These are phyloP conservation scores for Neotoxoptera formosana DNA, from an alignment of 1,140 invertebrate species.

Conservation along the genomic window DNA sequence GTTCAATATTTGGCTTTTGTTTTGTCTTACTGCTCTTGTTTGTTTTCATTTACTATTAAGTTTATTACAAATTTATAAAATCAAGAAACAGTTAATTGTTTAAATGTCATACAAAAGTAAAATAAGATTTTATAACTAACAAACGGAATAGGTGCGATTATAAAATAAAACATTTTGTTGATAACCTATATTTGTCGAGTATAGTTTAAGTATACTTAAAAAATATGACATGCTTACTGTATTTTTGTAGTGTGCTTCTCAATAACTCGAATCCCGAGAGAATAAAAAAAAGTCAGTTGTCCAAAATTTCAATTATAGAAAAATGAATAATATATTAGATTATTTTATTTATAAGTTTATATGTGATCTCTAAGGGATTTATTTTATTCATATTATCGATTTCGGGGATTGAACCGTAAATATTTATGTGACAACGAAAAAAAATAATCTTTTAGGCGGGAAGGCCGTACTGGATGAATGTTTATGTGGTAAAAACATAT, in stretches of 20 bases:
- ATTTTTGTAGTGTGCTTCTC: background rate
- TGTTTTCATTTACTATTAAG: background rate
- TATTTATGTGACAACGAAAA: background rate
- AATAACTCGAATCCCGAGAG: background rate
- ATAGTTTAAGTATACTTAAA: background rate
- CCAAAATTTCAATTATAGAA: slow-evolving; percentile 13
- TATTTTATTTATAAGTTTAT: slow-evolving; percentile 2
- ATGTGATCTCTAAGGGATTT: background rate
- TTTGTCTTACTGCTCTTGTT: background rate
- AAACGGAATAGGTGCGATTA: background rate
- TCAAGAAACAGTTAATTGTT: background rate
- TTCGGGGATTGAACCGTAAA: background rate
- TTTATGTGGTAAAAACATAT: background rate
- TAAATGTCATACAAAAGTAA: background rate
- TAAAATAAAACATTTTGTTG: background rate
- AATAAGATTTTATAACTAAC: background rate
- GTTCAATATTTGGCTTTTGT: background rate
- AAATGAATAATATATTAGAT: slow-evolving; percentile 7
- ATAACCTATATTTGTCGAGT: background rate
- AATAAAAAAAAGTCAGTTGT: background rate
- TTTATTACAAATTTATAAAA: no score
- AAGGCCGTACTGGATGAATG: background rate
- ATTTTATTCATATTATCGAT: background rate
- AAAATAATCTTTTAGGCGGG: background rate
- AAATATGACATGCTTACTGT: background rate